These are phyloP conservation scores for Branchinecta lynchi DNA, from an alignment of 1,140 invertebrate genomes.

Conservation along the genomic window DNA sequence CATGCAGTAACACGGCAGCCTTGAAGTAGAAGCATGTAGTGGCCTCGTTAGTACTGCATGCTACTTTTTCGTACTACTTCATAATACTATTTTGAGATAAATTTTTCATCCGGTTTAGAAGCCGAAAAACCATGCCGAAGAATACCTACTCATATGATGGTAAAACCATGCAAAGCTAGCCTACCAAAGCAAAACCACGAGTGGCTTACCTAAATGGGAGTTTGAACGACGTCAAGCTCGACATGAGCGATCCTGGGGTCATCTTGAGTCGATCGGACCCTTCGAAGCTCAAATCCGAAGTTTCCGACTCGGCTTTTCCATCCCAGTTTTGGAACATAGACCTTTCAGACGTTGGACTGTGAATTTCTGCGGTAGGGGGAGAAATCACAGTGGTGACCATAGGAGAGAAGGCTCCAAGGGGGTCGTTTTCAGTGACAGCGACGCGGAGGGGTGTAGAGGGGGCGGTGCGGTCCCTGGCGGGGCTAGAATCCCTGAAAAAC, in stretches of 20 bases:
- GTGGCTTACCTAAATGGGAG: conserved; percentile 67
- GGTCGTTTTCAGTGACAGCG: conserved; percentile 75
- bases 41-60: too few relatives aligned
- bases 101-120: too few relatives aligned
- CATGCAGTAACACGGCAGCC: too few relatives aligned
- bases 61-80: too few relatives aligned
- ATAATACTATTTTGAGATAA: too few relatives aligned
- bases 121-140: too few relatives aligned
- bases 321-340: conserved; percentile 12
- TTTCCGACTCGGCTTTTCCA: neutral
- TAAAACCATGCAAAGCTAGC: too few relatives aligned
- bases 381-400: conserved; percentile 19
- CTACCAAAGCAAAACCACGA: too few relatives aligned
- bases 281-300: conserved; percentile 9
- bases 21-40: too few relatives aligned
- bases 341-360: neutral
- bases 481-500: neutral
- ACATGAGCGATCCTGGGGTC: conserved; percentile 15
- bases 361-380: conserved; percentile 12
- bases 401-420: conserved; percentile 54
- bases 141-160: too few relatives aligned
- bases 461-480: conserved; percentile 26
- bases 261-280: conserved; percentile 24
- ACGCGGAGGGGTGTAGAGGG: conserved; percentile 45
- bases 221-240: conserved; percentile 57